Evolutionary conservation across 2,888 invertebrate species (phyloP).

Genomic region (Tuberolachnus salignus): DNA sequence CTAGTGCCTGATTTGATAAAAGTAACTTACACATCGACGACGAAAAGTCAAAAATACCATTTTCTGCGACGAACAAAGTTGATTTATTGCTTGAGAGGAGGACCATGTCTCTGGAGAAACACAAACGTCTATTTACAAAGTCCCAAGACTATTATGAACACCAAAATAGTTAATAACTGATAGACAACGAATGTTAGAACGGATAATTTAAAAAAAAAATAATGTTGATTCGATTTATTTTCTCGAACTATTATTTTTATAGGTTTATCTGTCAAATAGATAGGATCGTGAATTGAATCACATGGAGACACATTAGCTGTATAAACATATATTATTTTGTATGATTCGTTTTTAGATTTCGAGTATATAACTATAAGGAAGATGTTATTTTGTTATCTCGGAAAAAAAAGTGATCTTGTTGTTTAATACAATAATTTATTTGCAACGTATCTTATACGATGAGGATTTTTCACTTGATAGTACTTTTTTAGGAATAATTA

Average conservation of each 20-base stretch:
- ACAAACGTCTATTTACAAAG: conserved; percentile 23
- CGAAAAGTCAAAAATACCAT: conserved; percentile 27
- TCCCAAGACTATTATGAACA: neutral
- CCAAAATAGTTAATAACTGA: neutral
- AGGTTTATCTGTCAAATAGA: neutral
- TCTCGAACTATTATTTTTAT: neutral
- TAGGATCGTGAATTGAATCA: too few species aligned
- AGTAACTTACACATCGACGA: neutral
- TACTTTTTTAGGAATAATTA: too few species aligned
- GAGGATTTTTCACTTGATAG: too few species aligned
- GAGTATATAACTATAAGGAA: too few species aligned
- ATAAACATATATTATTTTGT: too few species aligned
- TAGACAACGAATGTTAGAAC: neutral
- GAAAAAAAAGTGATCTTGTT: too few species aligned
- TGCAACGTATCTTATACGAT: too few species aligned
- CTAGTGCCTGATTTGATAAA: conserved; percentile 30
- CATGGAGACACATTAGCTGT: too few species aligned
- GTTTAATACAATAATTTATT: too few species aligned
- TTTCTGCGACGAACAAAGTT: conserved; percentile 37
- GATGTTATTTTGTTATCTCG: too few species aligned
- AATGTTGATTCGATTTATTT: neutral
- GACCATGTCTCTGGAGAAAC: conserved; percentile 9
- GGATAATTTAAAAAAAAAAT: too few species aligned
- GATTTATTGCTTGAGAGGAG: conserved; percentile 27
- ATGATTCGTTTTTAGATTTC: too few species aligned